Evolutionary conservation across 2,888 invertebrate genomes (phyloP).

Genomic region (Rhorus exstirpatorius): DNA sequence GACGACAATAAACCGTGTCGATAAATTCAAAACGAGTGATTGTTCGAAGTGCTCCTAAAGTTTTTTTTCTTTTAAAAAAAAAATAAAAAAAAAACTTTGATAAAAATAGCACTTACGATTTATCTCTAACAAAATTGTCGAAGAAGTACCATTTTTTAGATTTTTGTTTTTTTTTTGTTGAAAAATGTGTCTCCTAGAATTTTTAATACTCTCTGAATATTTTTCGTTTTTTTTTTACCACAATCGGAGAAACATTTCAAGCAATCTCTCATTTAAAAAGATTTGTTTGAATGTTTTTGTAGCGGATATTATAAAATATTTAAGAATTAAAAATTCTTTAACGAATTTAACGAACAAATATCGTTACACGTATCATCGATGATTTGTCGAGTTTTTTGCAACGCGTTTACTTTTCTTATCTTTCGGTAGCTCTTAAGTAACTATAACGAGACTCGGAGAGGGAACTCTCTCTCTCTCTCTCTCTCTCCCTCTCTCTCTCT

Average conservation of each 20-base stretch:
- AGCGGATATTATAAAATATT: too few species aligned
- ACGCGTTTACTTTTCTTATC: background rate
- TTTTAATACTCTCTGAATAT: background rate
- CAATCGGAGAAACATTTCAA: constrained; percentile 17
- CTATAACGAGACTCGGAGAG: constrained; percentile 13
- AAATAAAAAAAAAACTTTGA: too few species aligned
- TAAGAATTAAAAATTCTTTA: too few species aligned
- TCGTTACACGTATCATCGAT: constrained; percentile 11
- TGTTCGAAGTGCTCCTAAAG: background rate
- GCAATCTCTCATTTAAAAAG: too few species aligned
- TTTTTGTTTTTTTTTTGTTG: background rate
- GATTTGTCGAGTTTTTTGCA: background rate
- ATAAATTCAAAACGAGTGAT: constrained; percentile 1
- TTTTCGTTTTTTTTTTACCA: too few species aligned
- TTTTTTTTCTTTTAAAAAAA: background rate
- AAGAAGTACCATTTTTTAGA: too few species aligned
- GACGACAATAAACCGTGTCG: background rate
- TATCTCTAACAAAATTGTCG: too few species aligned
- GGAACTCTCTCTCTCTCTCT: background rate
- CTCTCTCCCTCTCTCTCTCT: too few species aligned
- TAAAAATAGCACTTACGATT: too few species aligned
- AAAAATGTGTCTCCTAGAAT: background rate
- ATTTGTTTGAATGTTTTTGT: too few species aligned
- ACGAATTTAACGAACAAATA: constrained; percentile 6
- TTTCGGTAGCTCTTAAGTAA: background rate